phyloP scores from a whole-genome alignment of 2,888 invertebrate species.

The Chymomyza fuscimana region DNA sequence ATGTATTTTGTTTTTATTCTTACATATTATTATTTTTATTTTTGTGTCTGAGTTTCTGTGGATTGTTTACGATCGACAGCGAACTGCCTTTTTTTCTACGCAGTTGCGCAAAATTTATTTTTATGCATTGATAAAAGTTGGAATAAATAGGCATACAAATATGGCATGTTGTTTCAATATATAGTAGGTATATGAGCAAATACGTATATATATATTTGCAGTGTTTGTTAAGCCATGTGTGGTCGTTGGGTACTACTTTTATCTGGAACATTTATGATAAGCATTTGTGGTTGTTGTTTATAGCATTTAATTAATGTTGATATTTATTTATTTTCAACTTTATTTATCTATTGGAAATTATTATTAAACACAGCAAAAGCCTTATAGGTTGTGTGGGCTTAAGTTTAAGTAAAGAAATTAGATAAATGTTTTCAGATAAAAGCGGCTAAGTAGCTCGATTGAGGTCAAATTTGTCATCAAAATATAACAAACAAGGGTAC shows the following conservation, averaged over 20 bases:
- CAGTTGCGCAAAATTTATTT: conserved; percentile 58
- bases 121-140: conserved; percentile 54
- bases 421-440: neutral
- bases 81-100: conserved; percentile 56
- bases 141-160: conserved; percentile 47
- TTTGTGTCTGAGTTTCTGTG: conserved; percentile 34
- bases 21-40: conserved; percentile 53
- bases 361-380: neutral
- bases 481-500: no score
- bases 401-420: neutral
- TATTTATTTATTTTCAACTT: neutral
- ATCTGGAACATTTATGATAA: neutral
- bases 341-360: neutral
- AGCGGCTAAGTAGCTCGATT: neutral
- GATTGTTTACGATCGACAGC: conserved; percentile 63
- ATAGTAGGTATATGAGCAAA: neutral
- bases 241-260: neutral
- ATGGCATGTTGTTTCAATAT: conserved; percentile 40
- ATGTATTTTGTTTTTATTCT: conserved; percentile 40
- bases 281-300: neutral
- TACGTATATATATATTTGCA: neutral
- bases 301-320: neutral
- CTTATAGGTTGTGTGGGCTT: neutral
- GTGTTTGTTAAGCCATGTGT: neutral
- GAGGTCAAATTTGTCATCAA: neutral